Evolutionary conservation across 2,797 vertebrate species (phyloP), one percentile per base, ranked within the genome.

Genomic region (Sitta carolinensis): DNA sequence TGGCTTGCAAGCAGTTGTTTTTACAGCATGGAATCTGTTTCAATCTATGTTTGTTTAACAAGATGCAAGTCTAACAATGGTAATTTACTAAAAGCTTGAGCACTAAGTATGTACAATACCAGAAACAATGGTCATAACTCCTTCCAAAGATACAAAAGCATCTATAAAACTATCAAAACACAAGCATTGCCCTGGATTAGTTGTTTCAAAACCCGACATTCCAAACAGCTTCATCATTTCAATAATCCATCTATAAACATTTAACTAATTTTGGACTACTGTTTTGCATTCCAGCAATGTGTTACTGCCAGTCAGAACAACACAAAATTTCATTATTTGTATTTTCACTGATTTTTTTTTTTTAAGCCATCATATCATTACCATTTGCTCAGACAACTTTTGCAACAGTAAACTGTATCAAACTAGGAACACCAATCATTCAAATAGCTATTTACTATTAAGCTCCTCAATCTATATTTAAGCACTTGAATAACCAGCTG

Each of bases 31-130:
- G 80, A 94, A 94, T 94, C 87, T 82, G 89, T 94, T 97, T 96
- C 95, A 74, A 95, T 94, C 95, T 87, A 67, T 96, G 93, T 95
- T 97, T 96, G 80, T 96, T 96, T 96, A 96, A 94, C 74, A 91
- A 97, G 83, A 95, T 79, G 89, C 29, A n/a, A 95, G 89, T 76
- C 85, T 90, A 93, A 97, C 94, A 95, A 94, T 94, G 89, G 83
- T 77, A 91, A 96, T 94, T 94, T 95, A 96, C 85, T 94, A 94
- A 96, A 96, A 96, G 93, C 80, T 93, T 91, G 91, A 68, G 82
- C 94, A 61, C 52, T 82, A 91, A 90, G 58, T 84, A 66, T 64
- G 70, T 63, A 94, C 80, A 79, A 94, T 96, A 82, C 52, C 77
- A 96, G 83, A 95, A 97, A 94, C 87, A 92, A 95, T 93, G 63